Evolutionary conservation across 2,113 vertebrate species (phyloP), one percentile per base, ranked within the genome.

Genomic region (Upupa epops): DNA sequence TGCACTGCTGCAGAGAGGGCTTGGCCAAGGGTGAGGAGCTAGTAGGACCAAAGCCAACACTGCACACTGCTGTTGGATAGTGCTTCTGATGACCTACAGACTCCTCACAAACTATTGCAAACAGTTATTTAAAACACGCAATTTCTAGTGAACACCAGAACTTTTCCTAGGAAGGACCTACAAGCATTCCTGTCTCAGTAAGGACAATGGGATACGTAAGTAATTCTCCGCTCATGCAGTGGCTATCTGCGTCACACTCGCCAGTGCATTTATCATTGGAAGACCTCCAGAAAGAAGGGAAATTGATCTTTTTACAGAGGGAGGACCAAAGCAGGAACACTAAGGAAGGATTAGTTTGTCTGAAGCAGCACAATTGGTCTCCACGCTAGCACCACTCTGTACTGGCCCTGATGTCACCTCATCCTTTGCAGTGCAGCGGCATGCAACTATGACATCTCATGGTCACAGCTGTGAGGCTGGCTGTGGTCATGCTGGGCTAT

Each of bases 381-480:
- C n/a, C n/a, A n/a, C n/a, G n/a, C n/a, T n/a, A n/a, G n/a, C n/a
- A 28, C 5, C 8, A 69, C 46, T 45, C n/a, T 1, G 4, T 2
- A 55, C 31, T 26, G 61, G 37, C 64, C 14, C 36, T 29, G 72
- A 52, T 63, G 66, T 40, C 65, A 84, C 52, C 63, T 72, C 25
- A 36, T 11, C 25, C 63, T 0, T 1, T 5, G 21, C 0, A 0
- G 34, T 5, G n/a, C 0, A 4, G 59, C 3, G 15, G 31, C 11
- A 1, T 1, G 10, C 25, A 25, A 76, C 51, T 69, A 55, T 15
- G 68, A 66, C 60, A 59, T 64, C 46, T 90, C 31, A 17, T 16
- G 66, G 37, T 72, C 9, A 1, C 45, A 76, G 86, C 20, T 45
- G 52, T 0, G 0, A 64, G 69, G 28, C 21, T 68, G 74, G 15